Percentiles rank a stretch among this genome's conserved stretches.
These are phyloP conservation scores for Eumaeus atala DNA, from an alignment of 1,140 invertebrate species.

Conservation along the genomic window DNA sequence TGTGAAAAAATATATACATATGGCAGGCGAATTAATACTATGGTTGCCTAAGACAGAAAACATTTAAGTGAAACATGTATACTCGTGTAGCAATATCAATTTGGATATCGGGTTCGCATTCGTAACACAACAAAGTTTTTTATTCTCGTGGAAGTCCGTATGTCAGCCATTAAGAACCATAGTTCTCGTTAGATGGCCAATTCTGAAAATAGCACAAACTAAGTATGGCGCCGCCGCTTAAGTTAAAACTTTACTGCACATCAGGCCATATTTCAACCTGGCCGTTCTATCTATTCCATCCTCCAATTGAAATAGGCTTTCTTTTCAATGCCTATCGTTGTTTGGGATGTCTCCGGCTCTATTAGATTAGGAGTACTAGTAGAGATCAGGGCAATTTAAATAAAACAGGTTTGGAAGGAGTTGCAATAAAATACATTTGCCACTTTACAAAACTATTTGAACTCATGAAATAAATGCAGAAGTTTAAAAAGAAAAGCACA, in stretches of 20 bases:
- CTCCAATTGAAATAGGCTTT: slow-evolving; percentile 57
- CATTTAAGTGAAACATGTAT: too few relatives aligned
- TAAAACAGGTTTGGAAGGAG: too few relatives aligned
- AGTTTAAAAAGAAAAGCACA: too few relatives aligned
- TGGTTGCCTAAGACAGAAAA: too few relatives aligned
- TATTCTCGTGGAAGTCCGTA: not conserved
- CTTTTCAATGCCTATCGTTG: slow-evolving; percentile 5
- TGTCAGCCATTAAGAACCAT: slow-evolving; percentile 19
- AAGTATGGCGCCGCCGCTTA: slow-evolving; percentile 24
- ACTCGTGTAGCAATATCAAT: too few relatives aligned
- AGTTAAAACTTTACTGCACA: slow-evolving; percentile 58
- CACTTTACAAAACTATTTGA: too few relatives aligned
- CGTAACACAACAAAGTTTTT: not conserved
- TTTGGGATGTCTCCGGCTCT: not conserved
- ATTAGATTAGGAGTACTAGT: not conserved
- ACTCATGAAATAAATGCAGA: too few relatives aligned
- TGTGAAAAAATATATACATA: too few relatives aligned
- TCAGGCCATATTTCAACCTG: slow-evolving; percentile 55
- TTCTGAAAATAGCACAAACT: slow-evolving; percentile 10
- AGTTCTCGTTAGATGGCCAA: slow-evolving; percentile 25
- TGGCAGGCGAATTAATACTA: too few relatives aligned
- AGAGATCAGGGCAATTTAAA: not conserved
- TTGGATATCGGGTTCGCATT: not conserved
- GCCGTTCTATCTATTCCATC: slow-evolving; percentile 56
- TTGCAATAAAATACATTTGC: too few relatives aligned